Base-by-base conservation (phyloP, 2,113 vertebrate species). In the Lethenteron reissneri region DNA sequence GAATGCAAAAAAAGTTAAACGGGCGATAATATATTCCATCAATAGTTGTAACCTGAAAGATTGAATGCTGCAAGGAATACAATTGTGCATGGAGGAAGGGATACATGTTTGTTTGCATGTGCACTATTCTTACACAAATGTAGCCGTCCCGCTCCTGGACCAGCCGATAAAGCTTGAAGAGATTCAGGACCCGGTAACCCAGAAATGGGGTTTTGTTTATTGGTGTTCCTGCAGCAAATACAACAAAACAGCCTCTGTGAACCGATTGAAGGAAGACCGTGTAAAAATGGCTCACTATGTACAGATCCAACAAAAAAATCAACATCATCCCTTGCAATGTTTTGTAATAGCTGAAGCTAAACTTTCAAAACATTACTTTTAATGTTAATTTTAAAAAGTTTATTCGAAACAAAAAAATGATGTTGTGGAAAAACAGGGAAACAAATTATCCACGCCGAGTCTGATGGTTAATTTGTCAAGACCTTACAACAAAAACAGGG, bases 151-250 rank as follows among this genome's bases (percentile, higher is more conserved):
- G 88, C 56, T 87, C 85, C 80, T 85, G 85, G 2, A 99, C 94
- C 78, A 99, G 82, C 74, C 92, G 81, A 79, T 92, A 99, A 76
- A 97, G 91, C 75, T 97, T 95, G 82, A 97, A 99, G 76, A 99
- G 91, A 79, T 97, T 95, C 75, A 99, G 85, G 77, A 96, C 91
- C 80, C 97, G 96, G 76, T 99, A 99, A 73, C 94, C 94, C 79
- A 99, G 75, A 74, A 99, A 92, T 3, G 94, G 94, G 78, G 94
- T 88, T 81, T 99, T 99, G 79, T 99, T 99, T 83, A 99, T 99
- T 78, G 92, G 86, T 62, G 94, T 97, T 76, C 91, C 92, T 99
- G 79, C 73, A 72, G 64, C 56, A 71, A 25, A 14, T 57, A 57
- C 25, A 59, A n/a, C 57, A 74, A 41, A 41, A 41, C 41, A 41